phyloP scores from a whole-genome alignment of 2,888 invertebrate genomes.

The Pollenia labialis region DNA sequence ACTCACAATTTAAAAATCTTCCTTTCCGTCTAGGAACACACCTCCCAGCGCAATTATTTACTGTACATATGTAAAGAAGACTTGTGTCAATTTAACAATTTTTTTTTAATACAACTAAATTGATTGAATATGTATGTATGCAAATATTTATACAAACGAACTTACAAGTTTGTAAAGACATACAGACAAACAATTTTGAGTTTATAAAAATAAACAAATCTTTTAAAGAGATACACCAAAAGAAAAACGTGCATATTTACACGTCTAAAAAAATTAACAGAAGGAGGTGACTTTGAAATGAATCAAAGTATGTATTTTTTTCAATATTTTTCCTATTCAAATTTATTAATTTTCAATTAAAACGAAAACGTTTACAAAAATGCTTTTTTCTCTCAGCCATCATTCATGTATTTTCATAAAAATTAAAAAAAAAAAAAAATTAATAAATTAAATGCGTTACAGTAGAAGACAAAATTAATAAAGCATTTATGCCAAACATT shows the following conservation, averaged over 20 bases:
- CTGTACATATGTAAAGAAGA: conserved; percentile 9
- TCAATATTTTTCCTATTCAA: conserved; percentile 3
- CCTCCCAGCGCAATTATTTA: conserved; percentile 55
- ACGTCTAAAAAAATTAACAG: conserved; percentile 42
- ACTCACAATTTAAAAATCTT: conserved; percentile 11
- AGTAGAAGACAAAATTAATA: too few relatives aligned
- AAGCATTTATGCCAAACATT: too few relatives aligned
- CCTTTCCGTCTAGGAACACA: conserved; percentile 55
- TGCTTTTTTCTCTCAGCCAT: conserved; percentile 28
- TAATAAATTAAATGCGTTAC: too few relatives aligned
- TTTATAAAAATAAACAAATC: conserved; percentile 59
- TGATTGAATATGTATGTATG: conserved; percentile 35
- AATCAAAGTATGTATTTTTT: conserved; percentile 22
- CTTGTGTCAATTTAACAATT: conserved; percentile 61
- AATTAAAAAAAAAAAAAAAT: background rate
- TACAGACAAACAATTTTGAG: conserved; percentile 19
- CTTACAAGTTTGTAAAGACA: background rate
- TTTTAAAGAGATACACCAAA: conserved; percentile 58
- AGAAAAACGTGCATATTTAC: conserved; percentile 59
- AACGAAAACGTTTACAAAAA: conserved; percentile 39
- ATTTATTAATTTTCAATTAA: conserved; percentile 31
- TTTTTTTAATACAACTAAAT: conserved; percentile 50
- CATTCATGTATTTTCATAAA: conserved; percentile 16
- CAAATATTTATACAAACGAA: background rate
- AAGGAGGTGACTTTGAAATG: conserved; percentile 55